Evolutionary conservation across 2,113 vertebrate genomes (phyloP), one percentile per base, ranked within the genome.

Genomic region (Xyrauchen texanus): DNA sequence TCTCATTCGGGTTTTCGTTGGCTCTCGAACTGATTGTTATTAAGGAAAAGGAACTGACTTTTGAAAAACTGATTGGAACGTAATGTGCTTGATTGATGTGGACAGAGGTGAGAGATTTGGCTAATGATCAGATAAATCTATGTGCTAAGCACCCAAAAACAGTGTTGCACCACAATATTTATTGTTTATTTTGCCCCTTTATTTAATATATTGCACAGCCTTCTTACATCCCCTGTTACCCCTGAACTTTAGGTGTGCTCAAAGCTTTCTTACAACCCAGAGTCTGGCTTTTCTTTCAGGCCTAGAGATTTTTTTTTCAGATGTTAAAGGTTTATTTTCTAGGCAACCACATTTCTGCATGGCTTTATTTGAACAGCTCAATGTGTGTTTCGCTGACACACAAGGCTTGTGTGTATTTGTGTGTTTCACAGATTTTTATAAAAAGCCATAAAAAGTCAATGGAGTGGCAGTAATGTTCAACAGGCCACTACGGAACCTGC

Each of bases 181-280:
- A 55, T 55, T 55, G 3, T 55, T 13, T 6, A 10, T 55, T 55
- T 55, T 55, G 9, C 52, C 52, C 68, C 21, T 34, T 34, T 34
- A 34, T 58, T 71, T n/a, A 57, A 57, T 15, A 44, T 15, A 57
- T 57, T 70, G 5, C 49, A 70, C 8, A 70, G 13, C 49, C 0
- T 12, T 69, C 47, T 53, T 6, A 4, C n/a, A n/a, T n/a, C n/a
- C n/a, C n/a, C n/a, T n/a, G 67, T 70, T 34, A 57, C 51, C 51
- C 51, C 21, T 70, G 52, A 55, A 55, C 68, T 70, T 9, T 55
- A 57, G 68, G 34, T 57, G 68, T 42, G 9, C 34, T 15, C 68
- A 55, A 12, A 12, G 5, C 52, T 12, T 55, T 34, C 21, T 34
- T 34, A 34, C 21, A 34, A 34, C 21, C 3, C 21, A 34, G 21